Conservation (phyloP, 2,888 invertebrate genomes). For the Caenorhabditis sinica region DNA sequence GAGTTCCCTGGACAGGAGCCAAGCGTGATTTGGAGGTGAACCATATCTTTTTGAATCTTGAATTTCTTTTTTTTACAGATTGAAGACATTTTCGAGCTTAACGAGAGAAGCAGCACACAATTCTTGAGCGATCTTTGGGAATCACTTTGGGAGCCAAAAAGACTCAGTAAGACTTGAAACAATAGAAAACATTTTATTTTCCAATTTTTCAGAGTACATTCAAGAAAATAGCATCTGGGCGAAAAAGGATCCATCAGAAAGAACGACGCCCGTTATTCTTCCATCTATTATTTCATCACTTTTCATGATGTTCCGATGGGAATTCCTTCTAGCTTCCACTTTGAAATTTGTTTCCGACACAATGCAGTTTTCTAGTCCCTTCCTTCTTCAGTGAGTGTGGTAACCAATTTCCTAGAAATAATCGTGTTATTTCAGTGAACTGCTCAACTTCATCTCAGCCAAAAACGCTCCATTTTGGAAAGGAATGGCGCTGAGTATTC, state of each 20-base stretch:
- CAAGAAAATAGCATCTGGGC: conserved; percentile 54
- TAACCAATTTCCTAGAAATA: neutral
- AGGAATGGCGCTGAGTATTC: conserved; percentile 79
- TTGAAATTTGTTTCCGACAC: conserved; percentile 80
- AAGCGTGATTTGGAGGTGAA: conserved; percentile 75
- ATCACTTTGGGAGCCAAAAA: conserved; percentile 73
- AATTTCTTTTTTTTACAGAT: conserved; percentile 53
- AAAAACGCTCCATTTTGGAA: conserved; percentile 78
- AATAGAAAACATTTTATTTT: neutral
- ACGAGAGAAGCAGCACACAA: conserved; percentile 72
- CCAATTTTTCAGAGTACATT: conserved; percentile 56
- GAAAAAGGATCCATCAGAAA: conserved; percentile 25
- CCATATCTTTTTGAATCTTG: neutral
- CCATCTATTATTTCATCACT: conserved; percentile 92
- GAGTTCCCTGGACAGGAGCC: conserved; percentile 75
- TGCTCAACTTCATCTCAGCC: conserved; percentile 84
- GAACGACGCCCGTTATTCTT: conserved; percentile 83
- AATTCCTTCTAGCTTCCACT: conserved; percentile 90
- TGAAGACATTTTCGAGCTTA: conserved; percentile 78
- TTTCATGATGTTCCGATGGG: conserved; percentile 91
- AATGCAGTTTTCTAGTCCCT: conserved; percentile 93
- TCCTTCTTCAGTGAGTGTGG: conserved; percentile 90
- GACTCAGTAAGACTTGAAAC: conserved; percentile 28
- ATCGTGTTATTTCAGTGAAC: conserved; percentile 80
- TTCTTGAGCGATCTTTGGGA: conserved; percentile 76